Base-by-base conservation (phyloP, 2,797 vertebrate genomes). In the Cygnus olor region DNA sequence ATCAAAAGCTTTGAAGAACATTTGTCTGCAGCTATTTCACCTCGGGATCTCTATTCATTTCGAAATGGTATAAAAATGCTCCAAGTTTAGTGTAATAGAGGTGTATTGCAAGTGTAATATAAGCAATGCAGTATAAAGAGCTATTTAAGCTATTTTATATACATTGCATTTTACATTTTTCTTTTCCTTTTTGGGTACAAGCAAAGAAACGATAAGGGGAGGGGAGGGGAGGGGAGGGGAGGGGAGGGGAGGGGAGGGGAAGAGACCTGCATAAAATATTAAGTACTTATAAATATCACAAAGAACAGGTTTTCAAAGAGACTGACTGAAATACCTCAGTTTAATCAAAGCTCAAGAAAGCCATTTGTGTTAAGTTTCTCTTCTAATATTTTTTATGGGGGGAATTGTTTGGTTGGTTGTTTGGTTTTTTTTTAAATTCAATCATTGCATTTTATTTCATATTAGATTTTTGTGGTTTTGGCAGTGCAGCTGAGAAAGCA, bases 331-430 rank as follows among this genome's bases (percentile, higher is more conserved):
- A 85, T 34, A 80, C 25, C 14, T 71, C 30, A 4, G 32, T 88
- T 96, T 71, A 92, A 88, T 91, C 76, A 85, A 80, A 82, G 24
- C 69, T 83, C 53, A 64, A 47, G 60, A 64, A 87, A 95, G 40
- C 11, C 12, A 45, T 92, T 78, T 85, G 3, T 71, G 28, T 89
- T 70, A 82, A 73, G 9, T 60, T 73, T 22, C 60, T 71, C 82
- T 82, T 68, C 36, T 9, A 27, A 36, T 73, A 73, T 92, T 85
- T 87, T 45, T 51, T 51, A 51, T 25, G 7, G 49, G 24, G 24
- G 24, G 24, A 51, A 51, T 51, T 51, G 49, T 25, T 51, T 51
- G 24, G 7, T 51, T 51, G 7, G 4, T 24, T 49, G 12, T 8
- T 20, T 20, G 5, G 10, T 24, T 80, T 6, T 71, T 85, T 47